Evolutionary conservation across 2,113 vertebrate species (phyloP), one percentile per base, ranked within the genome.

Genomic region (Tinamus guttatus): DNA sequence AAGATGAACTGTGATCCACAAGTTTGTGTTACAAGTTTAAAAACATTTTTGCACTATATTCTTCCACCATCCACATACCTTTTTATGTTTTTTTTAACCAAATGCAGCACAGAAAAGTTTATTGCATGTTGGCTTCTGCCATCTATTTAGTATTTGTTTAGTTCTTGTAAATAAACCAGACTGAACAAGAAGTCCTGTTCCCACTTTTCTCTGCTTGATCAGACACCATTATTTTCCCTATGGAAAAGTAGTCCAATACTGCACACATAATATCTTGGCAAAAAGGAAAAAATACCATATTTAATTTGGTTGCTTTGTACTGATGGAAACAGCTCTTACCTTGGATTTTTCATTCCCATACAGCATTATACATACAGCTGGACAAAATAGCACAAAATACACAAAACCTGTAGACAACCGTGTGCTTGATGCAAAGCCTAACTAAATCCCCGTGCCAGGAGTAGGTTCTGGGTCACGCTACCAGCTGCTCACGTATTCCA

Each of bases 111-210:
- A 5, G 1, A 79, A 52, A 43, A 68, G 25, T 65, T 67, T 13
- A 36, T 27, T 82, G 76, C 82, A 30, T 70, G 77, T 67, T 41
- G 56, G 73, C 18, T 40, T 75, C 54, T 85, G 68, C 60, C 36
- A 38, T 6, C 76, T 81, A 76, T 76, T 76, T 68, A 52, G 87
- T 62, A 36, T 76, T 87, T 69, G 13, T 40, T 49, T 32, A 83
- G 38, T 60, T 74, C 32, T 75, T 87, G 27, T 34, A 88, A 96
- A 90, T 96, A 93, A 97, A 95, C 28, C 27, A 9, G 84, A 60
- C 41, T 19, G 65, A 85, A 6, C 70, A 22, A 86, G 78, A 5
- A 43, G 63, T 71, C 73, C 91, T 73, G 25, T 38, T 86, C 15
- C 32, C 3, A 30, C 43, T 93, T 80, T 87, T 38, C 27, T 90